Evolutionary conservation across 2,797 vertebrate genomes (phyloP), one percentile per base, ranked within the genome.

Genomic region (Glossophaga mutica): DNA sequence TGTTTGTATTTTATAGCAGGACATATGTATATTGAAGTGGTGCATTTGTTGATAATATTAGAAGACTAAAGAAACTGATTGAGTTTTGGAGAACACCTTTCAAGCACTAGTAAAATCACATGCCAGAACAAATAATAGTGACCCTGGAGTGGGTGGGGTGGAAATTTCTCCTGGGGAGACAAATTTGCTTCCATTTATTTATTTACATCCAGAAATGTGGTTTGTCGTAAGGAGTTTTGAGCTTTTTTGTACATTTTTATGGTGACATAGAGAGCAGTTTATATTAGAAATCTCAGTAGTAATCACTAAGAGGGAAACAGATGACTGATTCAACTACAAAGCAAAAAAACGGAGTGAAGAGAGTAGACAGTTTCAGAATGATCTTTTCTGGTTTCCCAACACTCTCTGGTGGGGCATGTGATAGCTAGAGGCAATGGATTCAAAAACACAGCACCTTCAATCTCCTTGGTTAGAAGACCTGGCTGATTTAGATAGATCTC

Each of bases 81-180:
- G 9, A 37, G 26, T 84, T 87, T 92, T 44, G 12, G 62, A 68
- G 18, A 55, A 73, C 0, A 48, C 0, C 1, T 85, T 59, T 62
- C 7, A 73, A 52, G n/a, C 5, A 57, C 29, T 44, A 62, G n/a
- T 19, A 74, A 90, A 89, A 65, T 76, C 6, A 19, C 5, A 76
- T 3, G 8, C 73, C 10, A 16, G 15, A 34, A 52, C 7, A 59
- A 71, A 15, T 1, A 73, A 29, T 19, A 77, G 34, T 16, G 42
- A 21, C 10, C 22, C 10, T 85, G 12, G 10, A 2, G 71, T 46
- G 26, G 1, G 1, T 48, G 1, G 9, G 10, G 4, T 46, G 0
- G 0, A 24, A 32, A 24, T 74, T 29, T 81, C n/a, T 74, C 1
- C 12, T 22, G 1, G 11, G 16, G 5, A 50, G 34, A 57, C 26